Base-by-base conservation (phyloP, 1,140 invertebrate species). In the Nixonia krombeini region DNA sequence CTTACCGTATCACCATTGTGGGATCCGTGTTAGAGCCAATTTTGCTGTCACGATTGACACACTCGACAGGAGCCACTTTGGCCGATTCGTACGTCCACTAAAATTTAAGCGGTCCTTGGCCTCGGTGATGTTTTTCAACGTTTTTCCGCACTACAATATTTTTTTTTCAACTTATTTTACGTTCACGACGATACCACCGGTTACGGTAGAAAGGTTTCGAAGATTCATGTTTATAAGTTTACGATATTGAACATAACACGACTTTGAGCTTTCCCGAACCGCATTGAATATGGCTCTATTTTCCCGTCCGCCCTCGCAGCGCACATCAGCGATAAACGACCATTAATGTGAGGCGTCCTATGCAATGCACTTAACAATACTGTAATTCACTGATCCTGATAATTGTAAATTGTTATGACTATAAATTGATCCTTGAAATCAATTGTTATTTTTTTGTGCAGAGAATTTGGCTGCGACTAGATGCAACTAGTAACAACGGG, bases 1-100 rank as follows among this genome's bases (percentile, higher is more conserved):
- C 66, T 78, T 79, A 85, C 83, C 81, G 78, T 79, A 85, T 84
- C 75, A 85, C 83, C 83, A 85, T 85, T 72, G 80, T 77, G 72
- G 76, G 74, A 70, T 82, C 80, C 70, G 79, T 80, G 78, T 79
- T 82, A 70, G 70, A 76, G 72, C 69, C 71, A 76, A 79, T 74
- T 78, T 76, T 78, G 72, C 69, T 66, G 72, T 71, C 62, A 71
- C 74, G 59, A 63, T 73, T 46, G 63, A 62, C 46, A 47, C 59
- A 75, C 76, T 78, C 67, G 53, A 76, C 64, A 71, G 72, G 73
- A 71, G 76, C 70, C 74, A 78, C 66, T 73, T 70, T 65, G 74
- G 72, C 51, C 62, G 68, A n/a, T 55, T 13, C 28, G 29, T 44
- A 57, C 40, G 42, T 41, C 16, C 33, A 44, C 41, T 25, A 37